Percentiles rank a stretch among this genome's conserved stretches.
These are phyloP conservation scores for Drosophila kuntzei DNA, from an alignment of 2,888 invertebrate species.

Conservation along the genomic window DNA sequence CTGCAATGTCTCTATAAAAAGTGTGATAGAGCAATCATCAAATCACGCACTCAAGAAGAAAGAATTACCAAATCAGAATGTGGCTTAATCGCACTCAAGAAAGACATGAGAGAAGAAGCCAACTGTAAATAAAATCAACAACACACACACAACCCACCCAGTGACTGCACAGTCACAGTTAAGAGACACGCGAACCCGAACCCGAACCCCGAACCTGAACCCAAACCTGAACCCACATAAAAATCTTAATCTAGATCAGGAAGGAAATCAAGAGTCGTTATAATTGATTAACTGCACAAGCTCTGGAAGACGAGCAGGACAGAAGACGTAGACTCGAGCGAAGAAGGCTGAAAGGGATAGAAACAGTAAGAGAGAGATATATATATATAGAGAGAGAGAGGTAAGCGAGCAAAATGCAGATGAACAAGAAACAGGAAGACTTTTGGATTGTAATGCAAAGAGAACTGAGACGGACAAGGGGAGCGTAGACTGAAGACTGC, in stretches of 20 bases:
- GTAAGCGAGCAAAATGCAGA: conserved; percentile 69
- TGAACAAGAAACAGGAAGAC: conserved; percentile 77
- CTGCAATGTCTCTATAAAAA: conserved; percentile 50
- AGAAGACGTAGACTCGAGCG: conserved; percentile 2
- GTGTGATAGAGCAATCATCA: conserved; percentile 68
- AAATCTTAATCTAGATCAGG: conserved; percentile 84
- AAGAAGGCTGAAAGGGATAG: conserved; percentile 6
- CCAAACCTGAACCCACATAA: conserved; percentile 60
- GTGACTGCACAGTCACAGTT: not conserved
- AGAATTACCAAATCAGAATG: conserved; percentile 44
- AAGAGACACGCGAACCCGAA: conserved; percentile 31
- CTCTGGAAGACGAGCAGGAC: conserved; percentile 18
- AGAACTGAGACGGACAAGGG: conserved; percentile 12
- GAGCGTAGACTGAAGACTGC: conserved; percentile 8
- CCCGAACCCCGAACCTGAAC: conserved; percentile 37
- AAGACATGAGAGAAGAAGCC: conserved; percentile 25
- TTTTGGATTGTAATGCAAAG: conserved; percentile 37
- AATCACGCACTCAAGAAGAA: conserved; percentile 55
- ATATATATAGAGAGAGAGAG: conserved; percentile 16
- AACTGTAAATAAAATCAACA: conserved; percentile 50
- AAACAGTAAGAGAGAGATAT: conserved; percentile 12
- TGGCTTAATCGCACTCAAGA: conserved; percentile 47
- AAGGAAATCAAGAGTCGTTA: conserved; percentile 85
- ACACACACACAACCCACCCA: conserved; percentile 5
- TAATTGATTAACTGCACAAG: conserved; percentile 84